phyloP scores from a whole-genome alignment of 1,140 invertebrate genomes.

The Drosophila busckii region DNA sequence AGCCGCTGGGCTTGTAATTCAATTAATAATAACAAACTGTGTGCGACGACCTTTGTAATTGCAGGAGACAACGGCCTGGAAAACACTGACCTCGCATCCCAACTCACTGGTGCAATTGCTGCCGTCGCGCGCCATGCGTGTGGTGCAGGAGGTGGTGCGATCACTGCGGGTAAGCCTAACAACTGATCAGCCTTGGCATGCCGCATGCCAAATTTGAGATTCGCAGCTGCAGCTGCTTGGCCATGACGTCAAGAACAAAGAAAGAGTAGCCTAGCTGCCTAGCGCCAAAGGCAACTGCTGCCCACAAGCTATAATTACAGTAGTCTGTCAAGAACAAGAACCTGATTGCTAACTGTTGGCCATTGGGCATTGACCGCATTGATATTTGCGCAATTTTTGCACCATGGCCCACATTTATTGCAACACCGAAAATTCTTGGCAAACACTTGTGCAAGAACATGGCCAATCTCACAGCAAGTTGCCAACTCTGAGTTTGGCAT shows the following conservation, averaged over 20 bases:
- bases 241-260: constrained; percentile 51
- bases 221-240: constrained; percentile 21
- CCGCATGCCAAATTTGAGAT: constrained; percentile 27
- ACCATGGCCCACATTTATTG: constrained; percentile 39
- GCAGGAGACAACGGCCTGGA: constrained; percentile 78
- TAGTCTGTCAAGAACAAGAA: constrained; percentile 27
- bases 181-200: constrained; percentile 14
- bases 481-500: constrained; percentile 7
- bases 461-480: constrained; percentile 10
- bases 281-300: constrained; percentile 4
- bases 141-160: constrained; percentile 77
- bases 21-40: constrained; percentile 5
- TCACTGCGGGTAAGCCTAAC: constrained; percentile 66
- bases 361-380: constrained; percentile 24
- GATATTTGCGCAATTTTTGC: constrained; percentile 43
- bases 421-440: constrained; percentile 46
- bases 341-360: constrained; percentile 28
- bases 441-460: constrained; percentile 26
- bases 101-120: constrained; percentile 75
- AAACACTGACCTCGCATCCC: constrained; percentile 76
- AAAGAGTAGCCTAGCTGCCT: constrained; percentile 37
- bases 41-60: constrained; percentile 40
- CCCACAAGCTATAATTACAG: constrained; percentile 2
- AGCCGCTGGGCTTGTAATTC: constrained; percentile 33
- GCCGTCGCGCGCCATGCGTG: constrained; percentile 75